phyloP scores from a whole-genome alignment of 2,113 vertebrate species.

The Addax nasomaculatus region DNA sequence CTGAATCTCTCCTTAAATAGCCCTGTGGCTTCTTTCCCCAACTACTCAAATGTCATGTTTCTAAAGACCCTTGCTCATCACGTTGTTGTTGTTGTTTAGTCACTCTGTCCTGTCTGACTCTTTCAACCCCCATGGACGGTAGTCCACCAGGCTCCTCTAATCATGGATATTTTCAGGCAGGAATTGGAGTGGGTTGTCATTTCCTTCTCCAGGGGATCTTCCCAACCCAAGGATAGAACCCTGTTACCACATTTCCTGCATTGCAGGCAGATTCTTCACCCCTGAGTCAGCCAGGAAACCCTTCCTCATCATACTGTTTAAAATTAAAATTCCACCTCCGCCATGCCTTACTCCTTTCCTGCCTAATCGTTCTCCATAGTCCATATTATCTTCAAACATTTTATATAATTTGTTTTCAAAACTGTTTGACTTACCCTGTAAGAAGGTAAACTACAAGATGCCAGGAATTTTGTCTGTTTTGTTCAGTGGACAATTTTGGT shows the following conservation, averaged over 20 bases:
- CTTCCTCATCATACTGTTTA: not conserved
- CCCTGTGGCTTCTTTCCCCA: not conserved
- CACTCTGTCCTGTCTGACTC: fast-evolving
- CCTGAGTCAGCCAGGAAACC: not conserved
- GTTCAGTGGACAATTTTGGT: not conserved
- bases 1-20: not conserved
- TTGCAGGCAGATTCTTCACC: not conserved
- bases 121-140: not conserved
- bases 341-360: not conserved
- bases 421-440: not conserved
- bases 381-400: not conserved
- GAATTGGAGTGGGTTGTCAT: not conserved
- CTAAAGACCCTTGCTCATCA: not conserved
- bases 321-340: not conserved
- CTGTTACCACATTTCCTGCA: too few species aligned
- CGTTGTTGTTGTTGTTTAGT: not conserved
- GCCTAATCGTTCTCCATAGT: not conserved
- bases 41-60: not conserved
- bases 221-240: not conserved
- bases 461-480: not conserved
- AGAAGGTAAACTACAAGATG: not conserved
- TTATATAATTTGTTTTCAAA: not conserved
- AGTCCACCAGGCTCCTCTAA: not conserved
- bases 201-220: not conserved
- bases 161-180: not conserved